Base-by-base conservation (phyloP, 1,140 invertebrate genomes). In the Drosophila chauvacae region DNA sequence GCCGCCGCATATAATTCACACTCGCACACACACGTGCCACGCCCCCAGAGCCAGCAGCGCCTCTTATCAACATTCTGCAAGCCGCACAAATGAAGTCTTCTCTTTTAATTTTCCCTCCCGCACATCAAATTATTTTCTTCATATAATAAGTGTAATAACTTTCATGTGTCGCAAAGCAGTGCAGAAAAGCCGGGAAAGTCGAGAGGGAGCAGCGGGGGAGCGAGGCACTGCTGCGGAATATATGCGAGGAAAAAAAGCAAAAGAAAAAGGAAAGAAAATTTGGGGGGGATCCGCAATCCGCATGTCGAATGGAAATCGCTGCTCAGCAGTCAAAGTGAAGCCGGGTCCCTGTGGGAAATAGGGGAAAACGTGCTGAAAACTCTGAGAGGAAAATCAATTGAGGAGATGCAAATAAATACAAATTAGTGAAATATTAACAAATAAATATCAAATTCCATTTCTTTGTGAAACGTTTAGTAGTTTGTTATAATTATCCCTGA, bases 141-240 rank as follows among this genome's bases (percentile, higher is more conserved):
- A 85, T 90, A 88, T 90, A 90, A 90, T 88, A 88, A 90, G 85
- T 84, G 81, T 81, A 90, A 88, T 88, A 88, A 88, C 81, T 88
- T 88, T 88, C 85, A 85, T 88, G 85, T 90, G 85, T 90, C 81
- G 85, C 64, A 65, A 63, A 66, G 65, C 65, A 60, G 53, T 44
- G 47, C 26, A 58, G 45, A 60, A 59, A 73, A 58, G 56, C 47
- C 70, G 70, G 23, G 18, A 56, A 39, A 51, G 48, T 51, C 18
- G 13, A 20, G 20, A 59, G 60, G 28, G 18, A 7, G 30, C 7
- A 6, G 20, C 1, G 10, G 7, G 4, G 42, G 7, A 5, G 26
- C 18, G 13, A 20, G 20, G 20, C 37, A 35, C 37, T 44, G 28
- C 47, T 63, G 45, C 11, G 50, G 47, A 42, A 28, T 50, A 42